These are phyloP conservation scores for Junonia oenone DNA, from an alignment of 2,888 invertebrate genomes.

Conservation along the genomic window DNA sequence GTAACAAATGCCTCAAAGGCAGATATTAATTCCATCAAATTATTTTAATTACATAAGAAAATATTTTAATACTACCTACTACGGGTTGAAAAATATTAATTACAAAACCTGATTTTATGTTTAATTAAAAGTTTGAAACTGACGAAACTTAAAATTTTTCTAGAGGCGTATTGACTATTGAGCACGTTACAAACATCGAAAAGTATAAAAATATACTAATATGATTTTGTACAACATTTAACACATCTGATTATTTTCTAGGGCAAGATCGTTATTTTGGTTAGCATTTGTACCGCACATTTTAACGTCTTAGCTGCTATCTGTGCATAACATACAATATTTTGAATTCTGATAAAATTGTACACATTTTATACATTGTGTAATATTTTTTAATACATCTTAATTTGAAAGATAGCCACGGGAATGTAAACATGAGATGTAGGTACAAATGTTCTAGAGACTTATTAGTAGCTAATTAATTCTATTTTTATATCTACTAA, in stretches of 20 bases:
- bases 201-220: slow-evolving; percentile 14
- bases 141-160: background rate
- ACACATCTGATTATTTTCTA: slow-evolving; percentile 5
- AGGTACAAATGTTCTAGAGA: slow-evolving; percentile 1
- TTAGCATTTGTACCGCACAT: background rate
- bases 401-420: background rate
- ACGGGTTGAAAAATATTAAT: background rate
- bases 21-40: background rate
- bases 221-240: slow-evolving; percentile 10
- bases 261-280: slow-evolving; percentile 11
- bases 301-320: too few relatives aligned
- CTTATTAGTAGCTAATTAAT: slow-evolving; percentile 6
- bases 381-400: background rate
- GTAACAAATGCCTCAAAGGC: background rate
- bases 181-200: slow-evolving; percentile 8
- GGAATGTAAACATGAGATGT: slow-evolving; percentile 4
- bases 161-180: background rate
- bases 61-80: background rate
- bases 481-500: background rate
- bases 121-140: background rate
- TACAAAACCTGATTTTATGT: background rate
- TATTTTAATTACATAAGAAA: background rate
- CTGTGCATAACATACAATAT: too few relatives aligned
- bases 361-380: background rate
- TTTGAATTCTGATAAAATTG: too few relatives aligned